Evolutionary conservation across 2,888 invertebrate species (phyloP).

Genomic region (Sthenelais limicola): DNA sequence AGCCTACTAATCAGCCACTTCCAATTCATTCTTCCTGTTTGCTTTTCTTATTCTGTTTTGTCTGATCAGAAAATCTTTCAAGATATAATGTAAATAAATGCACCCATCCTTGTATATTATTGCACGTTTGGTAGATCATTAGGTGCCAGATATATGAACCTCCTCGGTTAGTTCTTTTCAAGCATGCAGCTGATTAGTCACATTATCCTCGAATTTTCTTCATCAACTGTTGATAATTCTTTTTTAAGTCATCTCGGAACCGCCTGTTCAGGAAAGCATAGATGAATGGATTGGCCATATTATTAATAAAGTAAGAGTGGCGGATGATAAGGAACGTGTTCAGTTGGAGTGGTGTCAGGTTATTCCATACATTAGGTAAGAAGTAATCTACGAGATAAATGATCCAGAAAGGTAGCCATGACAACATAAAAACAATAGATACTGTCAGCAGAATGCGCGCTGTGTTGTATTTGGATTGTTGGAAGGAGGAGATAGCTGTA

Average conservation of each 20-base stretch:
- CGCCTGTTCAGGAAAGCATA: conserved; percentile 1
- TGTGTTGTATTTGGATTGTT: conserved; percentile 21
- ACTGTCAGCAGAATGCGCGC: conserved; percentile 19
- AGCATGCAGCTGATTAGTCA: too few relatives aligned
- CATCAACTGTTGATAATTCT: not conserved
- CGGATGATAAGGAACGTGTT: conserved; percentile 3
- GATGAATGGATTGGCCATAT: conserved; percentile 17
- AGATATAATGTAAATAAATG: too few relatives aligned
- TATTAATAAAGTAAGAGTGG: conserved; percentile 30
- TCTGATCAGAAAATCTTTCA: too few relatives aligned
- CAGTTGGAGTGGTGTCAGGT: not conserved
- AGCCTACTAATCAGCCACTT: too few relatives aligned
- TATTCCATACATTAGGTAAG: not conserved
- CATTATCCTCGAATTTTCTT: too few relatives aligned
- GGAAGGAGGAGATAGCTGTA: conserved; percentile 5
- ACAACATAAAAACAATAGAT: conserved; percentile 19
- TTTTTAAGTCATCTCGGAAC: conserved; percentile 21
- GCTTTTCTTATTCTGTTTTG: too few relatives aligned
- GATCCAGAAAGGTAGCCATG: conserved; percentile 38
- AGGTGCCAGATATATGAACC: too few relatives aligned
- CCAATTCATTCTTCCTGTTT: too few relatives aligned
- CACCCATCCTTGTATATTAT: too few relatives aligned
- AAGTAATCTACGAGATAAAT: not conserved
- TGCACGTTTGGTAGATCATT: too few relatives aligned
- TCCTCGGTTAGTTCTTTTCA: too few relatives aligned